Conservation (phyloP, 2,888 invertebrate genomes). For the Auanema sp. region DNA sequence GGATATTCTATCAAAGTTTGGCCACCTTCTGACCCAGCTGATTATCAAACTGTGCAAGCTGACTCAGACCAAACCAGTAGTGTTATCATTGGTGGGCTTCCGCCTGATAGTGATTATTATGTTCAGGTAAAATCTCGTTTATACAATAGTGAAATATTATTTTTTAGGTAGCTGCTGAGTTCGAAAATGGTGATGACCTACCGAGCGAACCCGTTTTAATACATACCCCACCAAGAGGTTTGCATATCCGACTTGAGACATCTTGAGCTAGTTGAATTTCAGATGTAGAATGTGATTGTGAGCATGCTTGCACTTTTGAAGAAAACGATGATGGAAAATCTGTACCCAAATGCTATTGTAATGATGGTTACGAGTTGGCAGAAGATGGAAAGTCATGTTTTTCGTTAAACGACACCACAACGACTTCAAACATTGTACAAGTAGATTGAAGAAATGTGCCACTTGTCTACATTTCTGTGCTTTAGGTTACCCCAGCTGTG, state of each 20-base stretch:
- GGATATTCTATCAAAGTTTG: constrained; percentile 47
- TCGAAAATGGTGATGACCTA: constrained; percentile 53
- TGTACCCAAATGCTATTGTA: constrained; percentile 55
- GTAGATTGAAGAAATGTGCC: constrained; percentile 5
- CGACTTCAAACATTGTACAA: constrained; percentile 30
- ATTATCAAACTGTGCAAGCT: constrained; percentile 37
- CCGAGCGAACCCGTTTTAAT: constrained; percentile 46
- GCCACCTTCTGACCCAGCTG: constrained; percentile 45
- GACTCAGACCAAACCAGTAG: constrained; percentile 36
- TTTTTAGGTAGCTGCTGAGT: constrained; percentile 46
- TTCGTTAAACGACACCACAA: constrained; percentile 24
- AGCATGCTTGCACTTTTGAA: constrained; percentile 57
- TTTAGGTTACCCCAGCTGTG: constrained; percentile 36
- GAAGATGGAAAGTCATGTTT: constrained; percentile 51
- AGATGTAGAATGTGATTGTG: constrained; percentile 59
- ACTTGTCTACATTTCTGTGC: background rate
- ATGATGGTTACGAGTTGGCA: constrained; percentile 51
- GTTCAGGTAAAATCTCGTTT: constrained; percentile 39
- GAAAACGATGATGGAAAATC: constrained; percentile 32
- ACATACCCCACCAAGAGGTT: constrained; percentile 56
- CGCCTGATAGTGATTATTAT: constrained; percentile 56
- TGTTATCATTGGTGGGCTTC: constrained; percentile 44
- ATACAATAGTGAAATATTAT: background rate
- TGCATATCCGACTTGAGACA: no score
- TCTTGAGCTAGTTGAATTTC: no score